Evolutionary conservation across 1,140 invertebrate species (phyloP).

Genomic region (Matsumurasca onukii): DNA sequence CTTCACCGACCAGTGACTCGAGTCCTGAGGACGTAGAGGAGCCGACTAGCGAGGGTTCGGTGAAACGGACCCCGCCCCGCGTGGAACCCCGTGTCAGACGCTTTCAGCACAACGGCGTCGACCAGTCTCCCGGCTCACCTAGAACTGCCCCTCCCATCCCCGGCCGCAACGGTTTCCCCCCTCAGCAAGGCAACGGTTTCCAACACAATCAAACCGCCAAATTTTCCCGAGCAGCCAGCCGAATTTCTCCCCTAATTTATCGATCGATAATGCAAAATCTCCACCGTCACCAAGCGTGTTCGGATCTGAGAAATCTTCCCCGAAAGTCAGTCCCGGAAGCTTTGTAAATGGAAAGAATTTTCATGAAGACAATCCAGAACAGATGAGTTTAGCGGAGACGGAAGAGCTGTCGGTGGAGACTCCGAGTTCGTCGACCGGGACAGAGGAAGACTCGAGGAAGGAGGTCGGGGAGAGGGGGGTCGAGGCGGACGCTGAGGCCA

Average conservation of each 20-base stretch:
- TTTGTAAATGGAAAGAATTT: conserved; percentile 22
- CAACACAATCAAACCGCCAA: conserved; percentile 24
- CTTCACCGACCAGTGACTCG: conserved; percentile 41
- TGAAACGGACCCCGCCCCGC: conserved; percentile 30
- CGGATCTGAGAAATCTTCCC: conserved; percentile 17
- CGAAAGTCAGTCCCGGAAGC: conserved; percentile 17
- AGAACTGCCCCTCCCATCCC: conserved; percentile 24
- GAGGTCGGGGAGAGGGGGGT: conserved; percentile 40
- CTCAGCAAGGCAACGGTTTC: background rate
- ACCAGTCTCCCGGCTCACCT: conserved; percentile 22
- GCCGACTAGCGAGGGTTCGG: conserved; percentile 26
- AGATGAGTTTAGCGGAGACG: conserved; percentile 3
- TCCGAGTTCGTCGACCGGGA: conserved; percentile 43
- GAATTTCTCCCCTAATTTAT: conserved; percentile 24
- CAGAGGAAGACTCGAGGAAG: conserved; percentile 42
- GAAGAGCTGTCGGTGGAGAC: conserved; percentile 38
- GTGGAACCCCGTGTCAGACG: background rate
- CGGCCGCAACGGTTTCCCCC: conserved; percentile 11
- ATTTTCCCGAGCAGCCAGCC: background rate
- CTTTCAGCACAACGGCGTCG: conserved; percentile 8
- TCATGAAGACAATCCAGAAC: conserved; percentile 18
- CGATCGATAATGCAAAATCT: conserved; percentile 13
- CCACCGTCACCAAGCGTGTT: conserved; percentile 10
- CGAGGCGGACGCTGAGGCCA: conserved; percentile 42
- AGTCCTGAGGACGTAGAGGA: conserved; percentile 35